Base-by-base conservation (phyloP, 2,797 vertebrate genomes). In the Avahi laniger region DNA sequence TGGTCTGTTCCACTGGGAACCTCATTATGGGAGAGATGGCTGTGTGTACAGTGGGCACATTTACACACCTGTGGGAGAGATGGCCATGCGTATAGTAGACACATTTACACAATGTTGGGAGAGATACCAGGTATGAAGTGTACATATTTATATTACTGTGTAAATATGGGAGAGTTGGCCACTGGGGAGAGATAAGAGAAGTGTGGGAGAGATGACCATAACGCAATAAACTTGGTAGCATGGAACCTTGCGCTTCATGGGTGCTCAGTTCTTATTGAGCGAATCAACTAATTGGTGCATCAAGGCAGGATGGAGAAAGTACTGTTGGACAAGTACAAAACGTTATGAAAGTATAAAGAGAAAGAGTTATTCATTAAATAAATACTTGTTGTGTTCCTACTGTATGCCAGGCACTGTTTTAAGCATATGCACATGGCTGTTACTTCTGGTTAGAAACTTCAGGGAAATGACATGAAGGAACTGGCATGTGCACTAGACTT, bases 401-500 rank as follows among this genome's bases (percentile, higher is more conserved):
- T 92, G 2, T 69, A 24, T 81, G 13, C 22, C 35, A 76, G 52
- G 50, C 26, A 38, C 46, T 57, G 28, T 80, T 78, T 41, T 88
- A 75, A 87, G 82, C n/a, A 43, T 78, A 78, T 33, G 4, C 22
- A 54, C 15, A 7, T 72, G 57, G 67, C 78, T 67, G 2, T 94
- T 84, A 35, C 43, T 70, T 88, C 18, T 94, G 61, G 33, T 73
- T 81, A 52, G 41, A 81, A 90, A 78, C 38, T 38, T 92, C 54
- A 73, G 93, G 82, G 80, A 96, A 76, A 63, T 79, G 38, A 69
- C 72, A 88, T 50, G n/a, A 93, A 86, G 38, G 54, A 48, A 43
- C 33, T 95, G 85, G 7, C 24, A 22, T 63, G 14, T 63, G 35
- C 79, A 5, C 54, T 65, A 52, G 54, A 52, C 41, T 72, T 72